Evolutionary conservation across 2,888 invertebrate genomes (phyloP).

Genomic region (Caenorhabditis panamensis): DNA sequence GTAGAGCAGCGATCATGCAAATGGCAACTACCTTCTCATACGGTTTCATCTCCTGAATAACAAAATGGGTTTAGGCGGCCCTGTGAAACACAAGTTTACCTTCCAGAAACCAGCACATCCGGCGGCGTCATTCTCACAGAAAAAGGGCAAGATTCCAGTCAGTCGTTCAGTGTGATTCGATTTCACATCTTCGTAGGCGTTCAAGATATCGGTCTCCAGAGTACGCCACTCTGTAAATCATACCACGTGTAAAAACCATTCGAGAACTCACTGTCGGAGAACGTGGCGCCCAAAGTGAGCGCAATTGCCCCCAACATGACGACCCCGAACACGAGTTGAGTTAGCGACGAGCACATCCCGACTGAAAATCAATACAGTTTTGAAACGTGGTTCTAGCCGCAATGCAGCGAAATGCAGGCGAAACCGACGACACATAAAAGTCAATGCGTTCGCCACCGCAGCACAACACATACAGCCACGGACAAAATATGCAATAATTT

Average conservation of each 20-base stretch:
- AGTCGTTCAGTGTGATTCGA: slow-evolving; percentile 39
- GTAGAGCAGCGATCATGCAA: slow-evolving; percentile 59
- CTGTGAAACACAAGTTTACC: slow-evolving; percentile 9
- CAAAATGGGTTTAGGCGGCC: too few species aligned
- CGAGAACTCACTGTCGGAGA: slow-evolving; percentile 49
- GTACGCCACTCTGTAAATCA: slow-evolving; percentile 37
- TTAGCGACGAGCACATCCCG: slow-evolving; percentile 58
- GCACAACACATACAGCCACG: slow-evolving; percentile 1
- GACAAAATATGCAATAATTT: slow-evolving; percentile 37
- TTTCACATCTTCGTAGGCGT: slow-evolving; percentile 17
- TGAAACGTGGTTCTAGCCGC: not conserved
- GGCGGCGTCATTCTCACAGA: slow-evolving; percentile 28
- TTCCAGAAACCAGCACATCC: slow-evolving; percentile 53
- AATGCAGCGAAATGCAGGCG: not conserved
- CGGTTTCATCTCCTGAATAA: slow-evolving; percentile 50
- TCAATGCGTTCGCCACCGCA: slow-evolving; percentile 5
- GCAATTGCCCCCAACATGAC: slow-evolving; percentile 60
- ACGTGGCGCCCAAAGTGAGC: slow-evolving; percentile 47
- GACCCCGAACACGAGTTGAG: slow-evolving; percentile 57
- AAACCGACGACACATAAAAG: slow-evolving; percentile 6
- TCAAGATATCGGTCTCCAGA: slow-evolving; percentile 20
- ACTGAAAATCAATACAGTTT: slow-evolving; percentile 13
- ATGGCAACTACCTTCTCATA: slow-evolving; percentile 56
- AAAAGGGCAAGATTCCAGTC: slow-evolving; percentile 48
- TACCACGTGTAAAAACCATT: not conserved